These are phyloP conservation scores for Strigamia crassipes DNA, from an alignment of 2,888 invertebrate species.

Conservation along the genomic window DNA sequence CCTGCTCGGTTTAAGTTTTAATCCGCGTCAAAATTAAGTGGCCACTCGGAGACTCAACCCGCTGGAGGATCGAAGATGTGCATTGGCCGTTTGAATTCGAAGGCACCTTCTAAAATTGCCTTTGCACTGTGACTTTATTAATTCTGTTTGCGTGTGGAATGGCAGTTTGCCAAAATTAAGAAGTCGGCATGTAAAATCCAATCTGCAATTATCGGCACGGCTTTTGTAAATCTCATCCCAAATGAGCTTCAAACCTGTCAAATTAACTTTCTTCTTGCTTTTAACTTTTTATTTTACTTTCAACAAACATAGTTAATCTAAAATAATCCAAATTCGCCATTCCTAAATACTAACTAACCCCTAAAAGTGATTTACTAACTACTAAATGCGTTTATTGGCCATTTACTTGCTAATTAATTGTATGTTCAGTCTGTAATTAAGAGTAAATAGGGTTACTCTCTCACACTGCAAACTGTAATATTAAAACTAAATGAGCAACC, in stretches of 20 bases:
- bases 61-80: not conserved
- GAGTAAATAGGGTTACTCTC: too few species aligned
- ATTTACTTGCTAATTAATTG: too few species aligned
- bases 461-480: too few species aligned
- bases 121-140: not conserved
- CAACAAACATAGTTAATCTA: too few species aligned
- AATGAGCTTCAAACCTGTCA: not conserved
- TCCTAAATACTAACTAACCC: too few species aligned
- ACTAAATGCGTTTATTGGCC: too few species aligned
- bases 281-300: too few species aligned
- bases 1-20: not conserved
- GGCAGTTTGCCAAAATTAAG: constrained; percentile 10
- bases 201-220: not conserved
- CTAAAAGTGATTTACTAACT: too few species aligned
- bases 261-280: not conserved
- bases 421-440: too few species aligned
- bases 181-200: not conserved
- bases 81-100: not conserved
- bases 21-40: not conserved
- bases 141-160: not conserved
- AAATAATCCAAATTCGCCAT: too few species aligned
- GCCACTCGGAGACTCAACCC: not conserved
- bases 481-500: too few species aligned
- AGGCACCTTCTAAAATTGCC: too few species aligned
- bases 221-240: not conserved